Conservation (phyloP, 2,888 invertebrate genomes). For the Cyclophora punctaria region DNA sequence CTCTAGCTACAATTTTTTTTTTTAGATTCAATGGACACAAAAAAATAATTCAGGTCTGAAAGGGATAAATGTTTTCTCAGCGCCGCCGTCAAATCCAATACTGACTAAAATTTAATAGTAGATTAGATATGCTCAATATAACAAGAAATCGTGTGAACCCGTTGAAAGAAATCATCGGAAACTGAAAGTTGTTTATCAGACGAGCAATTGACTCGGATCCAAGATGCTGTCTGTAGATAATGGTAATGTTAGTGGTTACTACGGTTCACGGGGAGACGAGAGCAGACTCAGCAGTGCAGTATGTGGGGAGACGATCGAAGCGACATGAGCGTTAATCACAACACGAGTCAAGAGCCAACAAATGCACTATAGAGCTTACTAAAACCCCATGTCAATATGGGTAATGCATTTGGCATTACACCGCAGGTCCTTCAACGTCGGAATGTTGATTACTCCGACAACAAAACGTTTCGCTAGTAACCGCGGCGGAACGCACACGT, state of each 20-base stretch:
- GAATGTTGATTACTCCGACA: constrained; percentile 30
- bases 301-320: constrained; percentile 37
- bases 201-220: constrained; percentile 61
- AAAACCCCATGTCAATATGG: constrained; percentile 45
- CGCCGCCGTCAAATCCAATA: too few species aligned
- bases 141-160: too few species aligned
- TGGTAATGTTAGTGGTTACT: constrained; percentile 32
- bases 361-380: constrained; percentile 25
- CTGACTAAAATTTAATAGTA: too few species aligned
- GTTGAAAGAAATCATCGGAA: constrained; percentile 23
- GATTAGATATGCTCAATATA: too few species aligned
- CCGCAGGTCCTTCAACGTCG: constrained; percentile 24
- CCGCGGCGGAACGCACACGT: constrained; percentile 5
- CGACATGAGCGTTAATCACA: constrained; percentile 40
- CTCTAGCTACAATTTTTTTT: too few species aligned
- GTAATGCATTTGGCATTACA: constrained; percentile 46
- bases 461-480: constrained; percentile 16
- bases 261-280: too few species aligned
- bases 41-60: too few species aligned
- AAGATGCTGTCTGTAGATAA: constrained; percentile 70
- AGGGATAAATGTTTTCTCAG: too few species aligned
- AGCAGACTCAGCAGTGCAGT: constrained; percentile 22
- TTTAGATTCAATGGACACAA: too few species aligned
- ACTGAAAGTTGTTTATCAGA: constrained; percentile 49
- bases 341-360: constrained; percentile 27